Base-by-base conservation (phyloP, 2,797 vertebrate genomes). In the Malacoraja senta region DNA sequence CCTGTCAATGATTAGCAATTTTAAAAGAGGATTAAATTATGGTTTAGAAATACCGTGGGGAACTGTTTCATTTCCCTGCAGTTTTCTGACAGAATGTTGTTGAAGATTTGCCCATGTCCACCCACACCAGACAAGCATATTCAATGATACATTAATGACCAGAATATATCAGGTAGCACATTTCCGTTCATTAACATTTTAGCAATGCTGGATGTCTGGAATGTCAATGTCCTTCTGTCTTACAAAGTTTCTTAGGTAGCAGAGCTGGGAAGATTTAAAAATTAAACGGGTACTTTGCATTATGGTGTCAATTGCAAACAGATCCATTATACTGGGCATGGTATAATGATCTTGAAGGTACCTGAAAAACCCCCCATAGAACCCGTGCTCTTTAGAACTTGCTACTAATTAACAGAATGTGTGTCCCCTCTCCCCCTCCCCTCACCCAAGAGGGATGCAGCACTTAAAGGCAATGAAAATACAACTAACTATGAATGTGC, bases 141-240 rank as follows among this genome's bases (percentile, higher is more conserved):
- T 61, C 13, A 84, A 84, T 61, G 53, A 61, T 63, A 12, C 26
- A 63, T 84, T 63, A 58, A 61, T 84, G 53, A 84, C 81, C 58
- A 17, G 81, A 63, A n/a, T 1, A 63, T 84, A 84, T 86, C 29
- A 63, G 58, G 26, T 17, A 63, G 61, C 29, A 2, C 83, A 63
- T 63, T 63, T 86, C 29, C n/a, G 24, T 26, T 58, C 44, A 58
- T 83, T 83, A 83, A 83, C 80, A 83, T 58, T 83, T 83, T 83
- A 58, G 80, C 44, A 83, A 61, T 21, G 53, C 81, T 84, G 2
- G 15, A 19, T 2, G 61, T 32, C 29, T 65, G 29, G 61, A 65
- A 65, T 65, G 17, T 88, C 32, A 88, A 65, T 88, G 58, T 17
- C n/a, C 19, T 86, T n/a, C 58, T 86, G 83, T 1, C 29, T 32